Percentiles rank a stretch among this genome's conserved stretches.
phyloP scores from a whole-genome alignment of 2,888 invertebrate genomes.

The Athrips mouffetella region DNA sequence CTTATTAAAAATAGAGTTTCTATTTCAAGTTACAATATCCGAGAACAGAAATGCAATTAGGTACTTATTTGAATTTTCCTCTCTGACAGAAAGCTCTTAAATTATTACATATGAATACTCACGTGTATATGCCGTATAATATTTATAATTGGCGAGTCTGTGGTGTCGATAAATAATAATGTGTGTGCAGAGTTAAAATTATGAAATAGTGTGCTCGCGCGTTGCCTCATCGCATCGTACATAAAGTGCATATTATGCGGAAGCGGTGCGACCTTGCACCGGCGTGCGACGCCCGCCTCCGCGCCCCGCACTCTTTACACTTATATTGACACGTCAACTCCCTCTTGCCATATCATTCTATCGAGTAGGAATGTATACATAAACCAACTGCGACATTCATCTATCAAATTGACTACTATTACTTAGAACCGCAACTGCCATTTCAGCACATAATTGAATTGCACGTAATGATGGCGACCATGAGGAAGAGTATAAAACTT shows the following conservation, averaged over 20 bases:
- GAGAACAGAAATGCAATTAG: no score
- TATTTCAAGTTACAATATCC: no score
- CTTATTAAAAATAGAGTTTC: no score
- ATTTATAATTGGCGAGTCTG: no score
- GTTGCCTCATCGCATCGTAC: slow-evolving; percentile 19
- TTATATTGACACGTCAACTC: slow-evolving; percentile 8
- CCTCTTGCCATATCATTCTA: slow-evolving; percentile 10
- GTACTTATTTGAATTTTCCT: no score
- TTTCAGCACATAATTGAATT: slow-evolving; percentile 1
- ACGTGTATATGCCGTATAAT: no score
- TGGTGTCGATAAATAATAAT: background rate
- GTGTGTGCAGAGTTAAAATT: background rate
- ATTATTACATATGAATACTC: no score
- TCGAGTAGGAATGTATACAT: slow-evolving; percentile 10
- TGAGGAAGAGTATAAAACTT: background rate
- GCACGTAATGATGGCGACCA: background rate
- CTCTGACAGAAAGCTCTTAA: no score
- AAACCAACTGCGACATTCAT: background rate
- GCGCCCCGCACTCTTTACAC: slow-evolving; percentile 7
- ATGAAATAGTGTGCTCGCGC: slow-evolving; percentile 13
- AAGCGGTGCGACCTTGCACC: slow-evolving; percentile 30
- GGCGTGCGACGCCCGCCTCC: slow-evolving; percentile 5
- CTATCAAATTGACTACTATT: background rate
- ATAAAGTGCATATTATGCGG: slow-evolving; percentile 23
- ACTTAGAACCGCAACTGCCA: background rate